Conservation (phyloP, 1,140 invertebrate genomes). For the Drosophila bipectinata region DNA sequence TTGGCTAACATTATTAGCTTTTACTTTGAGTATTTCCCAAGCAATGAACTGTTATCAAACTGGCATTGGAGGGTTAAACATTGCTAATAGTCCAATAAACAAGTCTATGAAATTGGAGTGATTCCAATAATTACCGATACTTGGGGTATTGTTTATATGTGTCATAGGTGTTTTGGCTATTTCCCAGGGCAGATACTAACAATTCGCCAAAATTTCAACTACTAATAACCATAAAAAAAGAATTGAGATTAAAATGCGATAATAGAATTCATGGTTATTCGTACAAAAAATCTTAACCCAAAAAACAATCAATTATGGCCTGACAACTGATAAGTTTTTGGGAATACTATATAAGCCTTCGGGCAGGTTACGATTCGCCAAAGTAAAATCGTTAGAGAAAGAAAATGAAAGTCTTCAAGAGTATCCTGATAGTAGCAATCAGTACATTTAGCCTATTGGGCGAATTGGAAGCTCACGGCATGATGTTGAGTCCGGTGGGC, state of each 20-base stretch:
- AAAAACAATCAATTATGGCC: slow-evolving; percentile 11
- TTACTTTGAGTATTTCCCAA: background rate
- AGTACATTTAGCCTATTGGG: slow-evolving; percentile 3
- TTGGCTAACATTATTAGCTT: slow-evolving; percentile 15
- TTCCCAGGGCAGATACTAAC: slow-evolving; percentile 30
- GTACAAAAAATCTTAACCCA: slow-evolving; percentile 43
- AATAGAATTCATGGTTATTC: slow-evolving; percentile 30
- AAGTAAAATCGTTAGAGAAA: slow-evolving; percentile 45
- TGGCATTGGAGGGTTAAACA: slow-evolving; percentile 30
- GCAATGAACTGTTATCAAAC: slow-evolving; percentile 33
- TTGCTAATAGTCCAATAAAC: slow-evolving; percentile 4
- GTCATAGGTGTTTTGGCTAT: slow-evolving; percentile 51
- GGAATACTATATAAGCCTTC: slow-evolving; percentile 56
- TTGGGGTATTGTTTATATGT: slow-evolving; percentile 22
- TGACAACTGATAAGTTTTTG: slow-evolving; percentile 34
- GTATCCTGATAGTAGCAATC: slow-evolving; percentile 19
- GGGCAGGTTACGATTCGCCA: background rate
- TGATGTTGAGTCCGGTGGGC: slow-evolving; percentile 88
- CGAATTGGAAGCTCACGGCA: slow-evolving; percentile 86
- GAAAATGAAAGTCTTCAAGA: slow-evolving; percentile 37
- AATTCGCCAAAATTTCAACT: slow-evolving; percentile 54
- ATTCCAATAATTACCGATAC: slow-evolving; percentile 32
- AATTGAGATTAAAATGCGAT: slow-evolving; percentile 42
- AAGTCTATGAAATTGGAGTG: slow-evolving; percentile 21
- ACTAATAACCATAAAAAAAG: slow-evolving; percentile 40